phyloP scores from a whole-genome alignment of 2,797 vertebrate species.

The Platalea minor region DNA sequence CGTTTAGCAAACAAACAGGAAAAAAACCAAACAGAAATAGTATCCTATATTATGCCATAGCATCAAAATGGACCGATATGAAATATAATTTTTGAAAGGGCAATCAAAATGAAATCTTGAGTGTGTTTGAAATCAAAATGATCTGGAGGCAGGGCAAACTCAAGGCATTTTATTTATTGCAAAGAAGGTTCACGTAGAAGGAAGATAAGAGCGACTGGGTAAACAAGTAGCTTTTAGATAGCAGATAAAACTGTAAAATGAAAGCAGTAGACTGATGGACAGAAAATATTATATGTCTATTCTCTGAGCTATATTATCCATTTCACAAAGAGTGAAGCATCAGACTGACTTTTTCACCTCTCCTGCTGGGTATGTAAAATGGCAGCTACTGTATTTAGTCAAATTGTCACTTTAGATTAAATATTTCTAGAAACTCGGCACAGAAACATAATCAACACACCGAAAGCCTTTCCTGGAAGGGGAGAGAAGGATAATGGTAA shows the following conservation, averaged over 20 bases:
- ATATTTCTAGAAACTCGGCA: constrained; percentile 35
- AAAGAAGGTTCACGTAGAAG: constrained; percentile 31
- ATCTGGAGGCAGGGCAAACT: constrained; percentile 34
- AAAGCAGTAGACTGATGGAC: constrained; percentile 46
- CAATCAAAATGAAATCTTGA: constrained; percentile 67
- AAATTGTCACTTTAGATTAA: constrained; percentile 45
- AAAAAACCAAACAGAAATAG: background rate
- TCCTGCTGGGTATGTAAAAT: constrained; percentile 10
- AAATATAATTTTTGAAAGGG: constrained; percentile 54
- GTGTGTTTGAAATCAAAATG: constrained; percentile 66
- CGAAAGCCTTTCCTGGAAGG: background rate
- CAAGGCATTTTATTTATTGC: constrained; percentile 54
- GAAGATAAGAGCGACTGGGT: constrained; percentile 65
- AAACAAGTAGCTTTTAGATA: constrained; percentile 65
- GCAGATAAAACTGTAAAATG: constrained; percentile 60
- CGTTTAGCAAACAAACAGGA: background rate
- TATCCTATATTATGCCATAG: background rate
- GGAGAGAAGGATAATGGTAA: background rate
- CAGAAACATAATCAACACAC: background rate
- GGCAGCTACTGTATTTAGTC: constrained; percentile 29
- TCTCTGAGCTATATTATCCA: constrained; percentile 30
- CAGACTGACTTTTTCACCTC: constrained; percentile 36
- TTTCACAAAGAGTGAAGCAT: constrained; percentile 44
- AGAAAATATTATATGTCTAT: constrained; percentile 32
- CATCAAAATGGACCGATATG: background rate